Evolutionary conservation across 2,113 vertebrate species (phyloP).

Genomic region (Alectura lathami): DNA sequence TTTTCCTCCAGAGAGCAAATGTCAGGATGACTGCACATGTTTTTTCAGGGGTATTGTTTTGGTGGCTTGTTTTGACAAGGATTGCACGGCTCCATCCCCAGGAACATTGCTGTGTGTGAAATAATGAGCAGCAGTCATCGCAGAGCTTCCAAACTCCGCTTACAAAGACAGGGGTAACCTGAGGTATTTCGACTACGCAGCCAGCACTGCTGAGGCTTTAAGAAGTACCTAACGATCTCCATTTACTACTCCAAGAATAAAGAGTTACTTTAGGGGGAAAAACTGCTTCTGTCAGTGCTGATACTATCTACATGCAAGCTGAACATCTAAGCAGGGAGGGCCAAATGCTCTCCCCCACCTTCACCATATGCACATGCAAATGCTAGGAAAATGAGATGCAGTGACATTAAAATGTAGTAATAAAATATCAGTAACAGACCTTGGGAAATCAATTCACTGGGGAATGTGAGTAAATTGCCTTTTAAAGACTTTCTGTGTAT

Average conservation of each 20-base stretch:
- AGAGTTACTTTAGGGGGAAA: fast-evolving
- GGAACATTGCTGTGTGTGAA: neutral
- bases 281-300: neutral
- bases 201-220: neutral
- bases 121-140: neutral
- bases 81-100: fast-evolving
- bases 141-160: neutral
- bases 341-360: neutral
- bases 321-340: neutral
- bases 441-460: conserved; percentile 32
- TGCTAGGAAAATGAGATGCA: neutral
- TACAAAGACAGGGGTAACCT: neutral
- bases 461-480: conserved; percentile 33
- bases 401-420: neutral
- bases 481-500: conserved; percentile 32
- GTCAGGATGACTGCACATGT: conserved; percentile 1
- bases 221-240: neutral
- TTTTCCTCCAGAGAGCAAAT: neutral
- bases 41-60: conserved; percentile 26
- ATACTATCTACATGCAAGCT: neutral
- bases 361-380: neutral
- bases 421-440: neutral
- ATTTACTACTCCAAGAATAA: neutral
- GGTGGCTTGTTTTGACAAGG: conserved; percentile 8
- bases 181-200: neutral